Base-by-base conservation (phyloP, 2,113 vertebrate species). In the Chaetura pelagica region DNA sequence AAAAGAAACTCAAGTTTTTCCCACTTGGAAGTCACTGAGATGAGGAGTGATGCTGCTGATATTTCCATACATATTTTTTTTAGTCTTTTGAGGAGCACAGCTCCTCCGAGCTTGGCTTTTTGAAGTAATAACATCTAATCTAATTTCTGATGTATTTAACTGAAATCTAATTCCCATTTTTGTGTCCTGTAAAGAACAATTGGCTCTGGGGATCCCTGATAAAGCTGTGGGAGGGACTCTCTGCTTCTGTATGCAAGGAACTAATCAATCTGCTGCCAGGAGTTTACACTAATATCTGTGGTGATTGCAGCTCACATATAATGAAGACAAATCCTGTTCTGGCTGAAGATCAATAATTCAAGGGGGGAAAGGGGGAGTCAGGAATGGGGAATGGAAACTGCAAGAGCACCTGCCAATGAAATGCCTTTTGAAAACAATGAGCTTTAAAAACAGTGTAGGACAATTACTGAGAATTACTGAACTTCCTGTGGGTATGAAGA, bases 101-200 rank as follows among this genome's bases (percentile, higher is more conserved):
- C 51, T 78, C 32, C 34, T 58, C 13, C 0, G 54, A 94, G 95
- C 44, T 66, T 46, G 61, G 81, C 71, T 93, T 96, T 95, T 89
- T 89, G 30, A 74, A 81, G 79, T 86, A 94, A 94, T 93, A 95
- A 96, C 66, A 91, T 59, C 32, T 77, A 93, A 97, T 95, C 90
- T 94, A 85, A 89, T 97, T 97, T 96, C 87, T 88, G 92, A 94
- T 79, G 64, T 94, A 83, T 94, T 97, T 96, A 94, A 93, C 81
- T 77, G 84, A 97, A 95, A 94, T 83, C 40, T 96, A 79, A 95
- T 96, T 97, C 96, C 78, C 87, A 92, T 76, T 71, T 84, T 94
- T 94, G 51, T 71, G 72, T 96, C 93, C 89, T 93, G 14, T 67
- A 93, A 87, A 95, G 83, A 95, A 52, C 63, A 89, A 44, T 30